Percentiles rank a stretch among this genome's conserved stretches.
Evolutionary conservation across 2,113 vertebrate genomes (phyloP).

Genomic region (Grantiella picta): DNA sequence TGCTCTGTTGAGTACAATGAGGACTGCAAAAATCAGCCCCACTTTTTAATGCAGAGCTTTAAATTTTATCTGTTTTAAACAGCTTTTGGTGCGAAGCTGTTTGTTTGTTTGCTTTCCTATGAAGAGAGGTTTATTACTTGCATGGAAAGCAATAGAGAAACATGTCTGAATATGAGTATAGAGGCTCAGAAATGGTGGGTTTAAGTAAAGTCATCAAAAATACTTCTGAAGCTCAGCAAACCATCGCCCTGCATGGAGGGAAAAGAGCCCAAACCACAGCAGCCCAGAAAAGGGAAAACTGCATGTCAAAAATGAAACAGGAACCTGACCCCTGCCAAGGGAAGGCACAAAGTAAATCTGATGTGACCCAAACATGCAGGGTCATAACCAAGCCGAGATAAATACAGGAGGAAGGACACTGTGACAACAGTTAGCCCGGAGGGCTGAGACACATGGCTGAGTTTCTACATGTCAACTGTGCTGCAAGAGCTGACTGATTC

Average conservation of each 20-base stretch:
- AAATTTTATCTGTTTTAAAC: constrained; percentile 15
- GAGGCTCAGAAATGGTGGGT: neutral
- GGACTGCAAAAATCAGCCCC: constrained; percentile 3
- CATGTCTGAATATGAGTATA: neutral
- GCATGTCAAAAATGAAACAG: neutral
- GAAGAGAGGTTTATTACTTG: neutral
- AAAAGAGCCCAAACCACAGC: neutral
- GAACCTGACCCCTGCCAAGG: neutral
- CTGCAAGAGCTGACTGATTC: constrained; percentile 49
- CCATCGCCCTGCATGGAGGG: neutral
- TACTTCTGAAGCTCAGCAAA: neutral
- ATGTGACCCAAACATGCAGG: neutral
- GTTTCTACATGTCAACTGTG: constrained; percentile 19
- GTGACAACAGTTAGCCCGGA: constrained; percentile 19
- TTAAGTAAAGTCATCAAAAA: neutral
- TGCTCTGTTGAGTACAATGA: neutral
- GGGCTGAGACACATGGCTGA: constrained; percentile 41
- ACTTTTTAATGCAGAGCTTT: neutral
- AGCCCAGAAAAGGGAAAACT: neutral
- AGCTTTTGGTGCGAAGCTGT: neutral
- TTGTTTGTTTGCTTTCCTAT: neutral
- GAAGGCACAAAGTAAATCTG: neutral
- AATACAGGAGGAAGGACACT: constrained; percentile 34
- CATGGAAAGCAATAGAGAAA: neutral
- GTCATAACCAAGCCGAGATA: neutral